Evolutionary conservation across 2,113 vertebrate species (phyloP), one percentile per base, ranked within the genome.

Genomic region (Rhabdornis inornatus): DNA sequence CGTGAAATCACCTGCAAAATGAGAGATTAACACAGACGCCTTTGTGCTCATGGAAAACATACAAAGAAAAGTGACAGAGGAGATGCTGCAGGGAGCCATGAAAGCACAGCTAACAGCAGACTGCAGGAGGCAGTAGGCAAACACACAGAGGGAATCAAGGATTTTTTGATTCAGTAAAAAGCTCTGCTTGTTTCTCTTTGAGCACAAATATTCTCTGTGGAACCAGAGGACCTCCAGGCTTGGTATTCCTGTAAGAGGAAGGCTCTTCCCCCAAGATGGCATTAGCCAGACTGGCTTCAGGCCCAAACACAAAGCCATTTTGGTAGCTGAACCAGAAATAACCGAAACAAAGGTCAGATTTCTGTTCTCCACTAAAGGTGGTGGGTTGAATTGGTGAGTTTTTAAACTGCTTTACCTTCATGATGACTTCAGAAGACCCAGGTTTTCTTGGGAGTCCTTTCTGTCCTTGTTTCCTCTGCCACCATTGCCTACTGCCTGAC

Each of bases 71-170:
- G 4, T 0, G 1, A 66, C 31, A 35, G n/a, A 4, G 0, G 50
- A 95, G 47, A 70, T 19, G 12, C 42, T 64, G 78, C 78, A 84
- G 63, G 30, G 65, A 89, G 40, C 70, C 70, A 40, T 1, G 7
- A 89, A 42, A 74, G 42, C 72, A 55, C 35, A 84, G 79, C 59
- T 90, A 68, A 24, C 17, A 55, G 65, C 33, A 76, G 4, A 11
- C 40, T 30, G 64, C 69, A 89, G 59, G 68, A 91, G 30, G 42
- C 77, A 89, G 55, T 1, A 4, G 0, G 28, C 13, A 2, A 85
- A 52, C 1, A 2, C 82, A 88, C 5, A 0, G 23, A 60, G n/a
- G 0, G 18, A 64, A n/a, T 60, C 1, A 6, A 33, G 30, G 59
- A 53, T 53, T 77, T 40, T 84, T 44, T 1, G 2, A 44, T 9